A percentile compares a stretch with the other conserved stretches of the same genome.
These are phyloP conservation scores for Diadegma fenestrale DNA, from an alignment of 2,888 invertebrate genomes.

Conservation along the genomic window DNA sequence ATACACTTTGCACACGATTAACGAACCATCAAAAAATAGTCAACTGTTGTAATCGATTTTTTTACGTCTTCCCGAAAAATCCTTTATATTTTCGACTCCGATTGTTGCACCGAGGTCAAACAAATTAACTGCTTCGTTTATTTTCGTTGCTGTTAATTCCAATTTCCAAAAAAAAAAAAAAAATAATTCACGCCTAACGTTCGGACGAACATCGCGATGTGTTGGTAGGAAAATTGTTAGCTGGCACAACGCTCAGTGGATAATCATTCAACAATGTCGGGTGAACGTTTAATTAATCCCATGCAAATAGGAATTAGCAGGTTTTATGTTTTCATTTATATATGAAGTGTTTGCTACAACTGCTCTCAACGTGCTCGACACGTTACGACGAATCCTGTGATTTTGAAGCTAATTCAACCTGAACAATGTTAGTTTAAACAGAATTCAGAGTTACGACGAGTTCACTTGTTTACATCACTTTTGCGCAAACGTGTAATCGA, in stretches of 20 bases:
- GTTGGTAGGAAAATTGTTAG: neutral
- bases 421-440: slow-evolving; percentile 30
- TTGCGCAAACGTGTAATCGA: slow-evolving; percentile 26
- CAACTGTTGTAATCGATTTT: neutral
- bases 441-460: slow-evolving; percentile 6
- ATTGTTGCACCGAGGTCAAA: neutral
- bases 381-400: neutral
- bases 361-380: neutral
- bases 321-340: slow-evolving; percentile 9
- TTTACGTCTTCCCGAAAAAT: neutral
- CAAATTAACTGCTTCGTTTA: too few relatives aligned
- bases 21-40: neutral
- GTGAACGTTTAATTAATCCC: neutral
- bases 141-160: too few relatives aligned
- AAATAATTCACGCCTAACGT: too few relatives aligned
- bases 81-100: neutral
- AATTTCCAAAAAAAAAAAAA: too few relatives aligned
- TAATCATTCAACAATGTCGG: neutral
- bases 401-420: slow-evolving; percentile 16
- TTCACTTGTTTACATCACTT: slow-evolving; percentile 17
- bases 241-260: neutral
- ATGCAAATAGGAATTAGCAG: neutral
- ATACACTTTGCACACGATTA: neutral
- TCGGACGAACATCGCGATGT: neutral
- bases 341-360: neutral